These are phyloP conservation scores for Seriola dumerili DNA, from an alignment of 2,113 vertebrate genomes.

Conservation along the genomic window DNA sequence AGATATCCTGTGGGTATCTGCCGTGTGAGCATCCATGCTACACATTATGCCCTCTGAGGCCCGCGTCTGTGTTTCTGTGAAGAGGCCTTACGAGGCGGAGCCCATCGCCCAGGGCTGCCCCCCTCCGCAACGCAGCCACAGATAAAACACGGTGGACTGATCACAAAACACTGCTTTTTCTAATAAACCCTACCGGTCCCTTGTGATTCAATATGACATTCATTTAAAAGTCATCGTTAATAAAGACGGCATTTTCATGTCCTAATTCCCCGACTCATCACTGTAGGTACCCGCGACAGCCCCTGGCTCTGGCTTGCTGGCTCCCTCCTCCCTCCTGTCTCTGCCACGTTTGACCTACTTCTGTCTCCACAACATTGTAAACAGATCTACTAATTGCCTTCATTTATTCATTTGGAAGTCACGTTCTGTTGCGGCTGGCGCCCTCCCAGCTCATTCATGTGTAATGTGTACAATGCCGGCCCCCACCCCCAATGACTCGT, in stretches of 20 bases:
- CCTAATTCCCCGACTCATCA: slow-evolving; percentile 77
- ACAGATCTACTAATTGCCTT: slow-evolving; percentile 83
- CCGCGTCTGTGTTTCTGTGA: slow-evolving; percentile 24
- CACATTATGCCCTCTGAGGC: slow-evolving; percentile 57
- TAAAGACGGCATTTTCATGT: slow-evolving; percentile 76
- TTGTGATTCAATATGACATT: slow-evolving; percentile 79
- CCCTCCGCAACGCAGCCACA: slow-evolving; percentile 14
- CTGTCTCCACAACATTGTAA: slow-evolving; percentile 80
- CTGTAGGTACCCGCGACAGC: slow-evolving; percentile 74
- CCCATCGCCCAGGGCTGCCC: slow-evolving; percentile 50
- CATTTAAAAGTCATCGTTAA: slow-evolving; percentile 80
- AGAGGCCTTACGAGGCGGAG: slow-evolving; percentile 22
- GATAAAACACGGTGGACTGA: slow-evolving; percentile 66
- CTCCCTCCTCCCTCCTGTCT: slow-evolving; percentile 63
- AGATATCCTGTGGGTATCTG: slow-evolving; percentile 66
- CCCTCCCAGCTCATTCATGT: slow-evolving; percentile 75
- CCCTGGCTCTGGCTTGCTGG: slow-evolving; percentile 63
- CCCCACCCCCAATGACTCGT: slow-evolving; percentile 46
- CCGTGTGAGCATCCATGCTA: slow-evolving; percentile 51
- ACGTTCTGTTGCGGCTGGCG: slow-evolving; percentile 78
- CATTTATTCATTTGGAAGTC: slow-evolving; percentile 85
- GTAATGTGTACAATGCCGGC: slow-evolving; percentile 69
- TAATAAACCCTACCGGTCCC: slow-evolving; percentile 65
- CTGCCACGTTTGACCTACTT: slow-evolving; percentile 81
- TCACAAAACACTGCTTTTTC: slow-evolving; percentile 68